phyloP scores from a whole-genome alignment of 2,113 vertebrate genomes.

The Limanda limanda region DNA sequence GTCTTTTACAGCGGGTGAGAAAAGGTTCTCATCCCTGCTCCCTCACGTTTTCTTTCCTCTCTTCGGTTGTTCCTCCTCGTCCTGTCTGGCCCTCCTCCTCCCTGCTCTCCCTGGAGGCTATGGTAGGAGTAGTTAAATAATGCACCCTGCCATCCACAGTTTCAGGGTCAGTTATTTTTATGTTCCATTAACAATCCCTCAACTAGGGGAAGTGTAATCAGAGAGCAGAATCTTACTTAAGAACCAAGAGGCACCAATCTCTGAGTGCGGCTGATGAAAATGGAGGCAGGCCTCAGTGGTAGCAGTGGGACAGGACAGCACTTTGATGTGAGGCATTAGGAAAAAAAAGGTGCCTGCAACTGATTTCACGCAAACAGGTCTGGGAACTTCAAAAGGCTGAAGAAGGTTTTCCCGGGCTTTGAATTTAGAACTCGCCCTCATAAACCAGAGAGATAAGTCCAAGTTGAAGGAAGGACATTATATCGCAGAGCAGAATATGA shows the following conservation, averaged over 20 bases:
- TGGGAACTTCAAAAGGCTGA: constrained; percentile 77
- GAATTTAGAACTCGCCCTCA: constrained; percentile 65
- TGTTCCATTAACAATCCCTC: constrained; percentile 64
- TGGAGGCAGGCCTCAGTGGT: constrained; percentile 45
- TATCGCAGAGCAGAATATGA: constrained; percentile 29
- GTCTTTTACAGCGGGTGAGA: constrained; percentile 12
- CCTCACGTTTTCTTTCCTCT: not conserved
- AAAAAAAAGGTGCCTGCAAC: constrained; percentile 68
- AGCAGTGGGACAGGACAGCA: constrained; percentile 59
- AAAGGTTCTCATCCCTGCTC: constrained; percentile 5
- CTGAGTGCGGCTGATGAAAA: constrained; percentile 56
- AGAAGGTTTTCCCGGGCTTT: constrained; percentile 71
- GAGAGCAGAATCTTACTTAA: constrained; percentile 58
- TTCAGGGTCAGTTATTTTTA: constrained; percentile 73
- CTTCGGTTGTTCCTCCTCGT: constrained; percentile 18
- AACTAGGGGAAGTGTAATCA: constrained; percentile 62
- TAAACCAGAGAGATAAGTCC: constrained; percentile 54
- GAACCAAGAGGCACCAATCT: constrained; percentile 55
- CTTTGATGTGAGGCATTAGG: constrained; percentile 76
- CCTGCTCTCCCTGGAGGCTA: constrained; percentile 25
- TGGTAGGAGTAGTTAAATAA: constrained; percentile 62
- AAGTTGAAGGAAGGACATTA: constrained; percentile 65
- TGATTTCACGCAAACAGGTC: constrained; percentile 80
- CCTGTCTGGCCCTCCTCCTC: constrained; percentile 10
- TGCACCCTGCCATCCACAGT: constrained; percentile 59